Evolutionary conservation across 2,888 invertebrate genomes (phyloP).

Genomic region (Cheilosia vernalis): DNA sequence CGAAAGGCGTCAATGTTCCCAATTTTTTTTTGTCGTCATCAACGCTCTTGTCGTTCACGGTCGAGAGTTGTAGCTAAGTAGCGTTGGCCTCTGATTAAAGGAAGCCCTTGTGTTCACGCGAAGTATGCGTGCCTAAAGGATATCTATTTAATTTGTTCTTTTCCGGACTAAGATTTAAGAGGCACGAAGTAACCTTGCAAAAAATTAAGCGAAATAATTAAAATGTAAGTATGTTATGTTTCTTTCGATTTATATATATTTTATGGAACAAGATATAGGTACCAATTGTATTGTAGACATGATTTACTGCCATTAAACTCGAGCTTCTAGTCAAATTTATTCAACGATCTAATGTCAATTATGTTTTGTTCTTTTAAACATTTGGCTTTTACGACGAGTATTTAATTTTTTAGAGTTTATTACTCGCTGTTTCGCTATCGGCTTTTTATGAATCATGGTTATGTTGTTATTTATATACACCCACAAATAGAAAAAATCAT

Average conservation of each 20-base stretch:
- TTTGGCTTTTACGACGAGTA: too few species aligned
- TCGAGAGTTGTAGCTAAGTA: slow-evolving; percentile 16
- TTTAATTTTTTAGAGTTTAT: too few species aligned
- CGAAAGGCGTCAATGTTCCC: slow-evolving; percentile 17
- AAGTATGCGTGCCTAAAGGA: slow-evolving; percentile 30
- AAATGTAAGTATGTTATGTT: slow-evolving; percentile 20
- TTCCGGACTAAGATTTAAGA: slow-evolving; percentile 25
- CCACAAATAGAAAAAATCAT: too few species aligned
- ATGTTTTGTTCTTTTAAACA: too few species aligned
- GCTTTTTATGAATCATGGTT: too few species aligned
- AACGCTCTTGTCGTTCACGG: slow-evolving; percentile 19
- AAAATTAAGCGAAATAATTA: slow-evolving; percentile 10
- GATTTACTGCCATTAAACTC: too few species aligned
- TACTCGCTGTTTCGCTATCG: too few species aligned
- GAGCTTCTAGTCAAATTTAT: too few species aligned
- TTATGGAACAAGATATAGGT: too few species aligned
- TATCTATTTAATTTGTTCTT: slow-evolving; percentile 32
- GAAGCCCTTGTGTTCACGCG: slow-evolving; percentile 15
- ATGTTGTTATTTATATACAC: too few species aligned
- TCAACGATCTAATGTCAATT: too few species aligned
- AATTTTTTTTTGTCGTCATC: slow-evolving; percentile 19
- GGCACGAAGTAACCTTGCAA: background rate
- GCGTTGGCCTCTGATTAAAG: slow-evolving; percentile 38
- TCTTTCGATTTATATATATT: background rate
- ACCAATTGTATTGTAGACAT: too few species aligned